Base-by-base conservation (phyloP, 2,113 vertebrate species). In the Pedionomus torquatus region DNA sequence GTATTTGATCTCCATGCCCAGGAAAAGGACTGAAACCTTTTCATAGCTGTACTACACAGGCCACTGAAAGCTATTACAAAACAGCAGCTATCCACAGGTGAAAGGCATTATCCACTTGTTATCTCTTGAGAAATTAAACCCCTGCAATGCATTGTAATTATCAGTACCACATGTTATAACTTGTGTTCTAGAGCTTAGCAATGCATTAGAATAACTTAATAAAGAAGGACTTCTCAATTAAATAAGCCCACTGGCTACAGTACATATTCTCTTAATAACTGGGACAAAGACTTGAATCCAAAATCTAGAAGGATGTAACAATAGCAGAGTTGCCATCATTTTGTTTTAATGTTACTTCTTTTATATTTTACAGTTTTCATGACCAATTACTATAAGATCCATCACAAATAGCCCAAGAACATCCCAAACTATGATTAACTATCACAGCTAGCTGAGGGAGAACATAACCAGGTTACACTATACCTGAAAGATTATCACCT, bases 361-460 rank as follows among this genome's bases (percentile, higher is more conserved):
- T 82, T 65, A 18, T 60, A 54, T 84, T 96, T 92, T 77, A 85
- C 12, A 64, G 6, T 89, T 93, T 84, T 92, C 11, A 28, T 64
- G 17, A 75, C 19, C 54, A 79, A 1, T 81, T 95, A 83, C 48
- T 57, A 5, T n/a, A 68, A 89, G 13, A 70, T 41, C 48, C 51
- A 71, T 68, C 55, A 83, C 26, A 87, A 87, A 94, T 46, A 90
- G 55, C 8, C 35, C 78, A 93, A 87, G 39, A 92, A 65, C 51
- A 81, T 78, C 52, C 14, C 61, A 91, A 96, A 87, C 12, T 55
- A 89, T 54, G 49, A 96, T 95, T 90, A 93, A 90, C 49, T 89
- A 87, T 85, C 52, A 57, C 28, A 64, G 80, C 66, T 87, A 77
- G 25, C 51, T 70, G 49, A 93, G 14, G 43, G 25, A 85, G 44